Conservation (phyloP, 1,140 invertebrate species). For the Diorhabda carinulata region DNA sequence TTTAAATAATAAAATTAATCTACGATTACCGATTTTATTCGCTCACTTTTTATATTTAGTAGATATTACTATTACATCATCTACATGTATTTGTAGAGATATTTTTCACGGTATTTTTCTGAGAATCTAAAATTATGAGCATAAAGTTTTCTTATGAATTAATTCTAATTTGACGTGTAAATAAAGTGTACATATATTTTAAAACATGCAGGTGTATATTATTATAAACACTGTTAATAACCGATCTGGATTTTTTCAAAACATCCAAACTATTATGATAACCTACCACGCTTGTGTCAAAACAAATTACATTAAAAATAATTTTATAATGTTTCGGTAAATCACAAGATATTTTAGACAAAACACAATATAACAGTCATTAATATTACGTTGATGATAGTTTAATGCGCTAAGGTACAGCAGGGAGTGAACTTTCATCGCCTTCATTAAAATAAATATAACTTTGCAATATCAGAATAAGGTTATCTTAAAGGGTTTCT, state of each 20-base stretch:
- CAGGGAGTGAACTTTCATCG: not conserved
- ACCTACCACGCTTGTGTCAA: not conserved
- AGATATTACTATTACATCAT: no score
- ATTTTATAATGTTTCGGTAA: not conserved
- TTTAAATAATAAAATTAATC: no score
- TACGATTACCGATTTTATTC: no score
- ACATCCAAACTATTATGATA: not conserved
- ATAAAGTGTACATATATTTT: no score
- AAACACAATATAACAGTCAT: not conserved
- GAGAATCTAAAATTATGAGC: no score
- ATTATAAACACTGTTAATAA: not conserved
- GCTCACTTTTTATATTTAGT: no score
- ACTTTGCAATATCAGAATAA: no score
- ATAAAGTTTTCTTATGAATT: no score
- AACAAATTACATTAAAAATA: not conserved
- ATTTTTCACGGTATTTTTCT: no score
- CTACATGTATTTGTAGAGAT: no score
- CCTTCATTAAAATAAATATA: not conserved
- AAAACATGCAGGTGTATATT: not conserved
- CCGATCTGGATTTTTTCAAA: not conserved
- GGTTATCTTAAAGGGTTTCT: no score
- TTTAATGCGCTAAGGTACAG: not conserved
- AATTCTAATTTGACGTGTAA: no score
- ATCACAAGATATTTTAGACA: not conserved
- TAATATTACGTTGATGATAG: not conserved